A percentile compares a stretch with the other conserved stretches of the same genome.
phyloP scores from a whole-genome alignment of 1,140 invertebrate species.

The Vanessa tameamea region DNA sequence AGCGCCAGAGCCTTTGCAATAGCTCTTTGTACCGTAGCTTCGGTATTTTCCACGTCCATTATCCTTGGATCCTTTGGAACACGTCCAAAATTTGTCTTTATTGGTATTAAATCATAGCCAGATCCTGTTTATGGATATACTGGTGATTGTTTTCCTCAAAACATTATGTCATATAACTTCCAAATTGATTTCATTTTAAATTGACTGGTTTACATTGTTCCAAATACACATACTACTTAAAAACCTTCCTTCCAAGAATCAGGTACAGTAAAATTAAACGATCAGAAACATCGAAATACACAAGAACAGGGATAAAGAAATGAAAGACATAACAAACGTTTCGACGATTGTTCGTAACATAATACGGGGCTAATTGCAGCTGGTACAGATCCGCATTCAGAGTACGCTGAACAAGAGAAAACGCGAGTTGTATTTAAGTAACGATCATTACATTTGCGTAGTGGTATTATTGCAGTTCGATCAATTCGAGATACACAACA shows the following conservation, averaged over 20 bases:
- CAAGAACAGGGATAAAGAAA: neutral
- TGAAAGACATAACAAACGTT: conserved; percentile 1
- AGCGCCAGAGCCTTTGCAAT: neutral
- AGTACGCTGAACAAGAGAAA: conserved; percentile 2
- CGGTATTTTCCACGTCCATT: conserved; percentile 19
- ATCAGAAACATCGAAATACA: conserved; percentile 8
- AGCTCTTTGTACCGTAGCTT: neutral
- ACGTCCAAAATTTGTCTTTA: conserved; percentile 21
- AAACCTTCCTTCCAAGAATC: neutral
- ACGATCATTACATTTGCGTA: neutral
- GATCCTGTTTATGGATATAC: neutral
- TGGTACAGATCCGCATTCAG: neutral
- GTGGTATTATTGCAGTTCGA: neutral
- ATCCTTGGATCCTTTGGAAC: conserved; percentile 38
- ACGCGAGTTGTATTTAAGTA: neutral
- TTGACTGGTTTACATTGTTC: no score
- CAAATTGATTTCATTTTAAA: no score
- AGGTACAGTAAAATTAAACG: neutral
- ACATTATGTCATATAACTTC: no score
- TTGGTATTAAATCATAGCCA: neutral
- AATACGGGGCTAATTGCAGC: conserved; percentile 8
- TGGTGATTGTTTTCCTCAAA: no score
- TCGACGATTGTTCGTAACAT: conserved; percentile 8
- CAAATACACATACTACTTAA: no score
- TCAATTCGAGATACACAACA: neutral